Evolutionary conservation across 1,140 invertebrate species (phyloP).

Genomic region (Pseudobourletiella spinata): DNA sequence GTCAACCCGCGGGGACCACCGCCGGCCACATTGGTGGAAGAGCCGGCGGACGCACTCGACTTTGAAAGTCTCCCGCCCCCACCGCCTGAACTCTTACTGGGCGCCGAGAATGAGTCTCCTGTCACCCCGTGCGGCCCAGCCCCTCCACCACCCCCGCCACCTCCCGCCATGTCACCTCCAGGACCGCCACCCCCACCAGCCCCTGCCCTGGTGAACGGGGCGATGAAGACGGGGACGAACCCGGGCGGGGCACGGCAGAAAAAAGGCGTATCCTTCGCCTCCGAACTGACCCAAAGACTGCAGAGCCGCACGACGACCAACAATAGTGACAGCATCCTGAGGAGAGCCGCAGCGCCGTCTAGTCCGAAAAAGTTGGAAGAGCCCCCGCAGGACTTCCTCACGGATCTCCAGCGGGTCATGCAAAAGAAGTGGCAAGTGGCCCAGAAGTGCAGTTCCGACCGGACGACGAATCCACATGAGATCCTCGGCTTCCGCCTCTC

Average conservation of each 20-base stretch:
- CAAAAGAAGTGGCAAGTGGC: slow-evolving; percentile 88
- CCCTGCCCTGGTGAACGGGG: slow-evolving; percentile 34
- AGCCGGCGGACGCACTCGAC: slow-evolving; percentile 42
- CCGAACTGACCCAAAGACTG: slow-evolving; percentile 36
- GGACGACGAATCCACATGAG: slow-evolving; percentile 71
- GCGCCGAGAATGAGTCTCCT: slow-evolving; percentile 34
- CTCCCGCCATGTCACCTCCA: slow-evolving; percentile 49
- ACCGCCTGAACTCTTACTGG: slow-evolving; percentile 44
- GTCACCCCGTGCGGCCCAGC: slow-evolving; percentile 16
- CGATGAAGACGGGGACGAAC: not conserved
- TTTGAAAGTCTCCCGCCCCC: slow-evolving; percentile 46
- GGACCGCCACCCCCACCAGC: slow-evolving; percentile 56
- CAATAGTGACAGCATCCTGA: not conserved
- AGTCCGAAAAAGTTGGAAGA: slow-evolving; percentile 60
- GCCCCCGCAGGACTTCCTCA: slow-evolving; percentile 71
- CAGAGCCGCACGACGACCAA: slow-evolving; percentile 36
- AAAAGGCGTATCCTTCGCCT: slow-evolving; percentile 30
- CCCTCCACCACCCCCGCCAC: slow-evolving; percentile 41
- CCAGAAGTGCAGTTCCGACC: slow-evolving; percentile 78
- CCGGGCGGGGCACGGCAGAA: not conserved
- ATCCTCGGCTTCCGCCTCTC: slow-evolving; percentile 68
- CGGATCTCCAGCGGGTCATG: slow-evolving; percentile 82
- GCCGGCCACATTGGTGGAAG: slow-evolving; percentile 28
- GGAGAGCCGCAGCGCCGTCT: slow-evolving; percentile 26
- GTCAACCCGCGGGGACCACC: too few relatives aligned